These are phyloP conservation scores for Eptatretus atami DNA, from an alignment of 2,797 vertebrate genomes.

Conservation along the genomic window DNA sequence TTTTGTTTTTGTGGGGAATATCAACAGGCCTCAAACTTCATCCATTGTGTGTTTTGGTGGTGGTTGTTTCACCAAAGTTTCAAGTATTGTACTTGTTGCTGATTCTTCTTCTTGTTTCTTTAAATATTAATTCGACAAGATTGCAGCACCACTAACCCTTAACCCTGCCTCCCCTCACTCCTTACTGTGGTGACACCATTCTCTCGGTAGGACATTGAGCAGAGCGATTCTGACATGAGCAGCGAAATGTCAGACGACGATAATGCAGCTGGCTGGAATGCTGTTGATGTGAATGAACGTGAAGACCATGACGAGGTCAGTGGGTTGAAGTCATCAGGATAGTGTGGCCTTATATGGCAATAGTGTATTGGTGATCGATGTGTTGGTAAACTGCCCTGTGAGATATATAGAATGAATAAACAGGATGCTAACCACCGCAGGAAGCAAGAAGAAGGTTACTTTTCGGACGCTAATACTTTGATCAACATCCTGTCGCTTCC, in stretches of 20 bases:
- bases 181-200: background rate
- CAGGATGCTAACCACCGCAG: background rate
- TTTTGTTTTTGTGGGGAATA: too few relatives aligned
- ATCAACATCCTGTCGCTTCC: background rate
- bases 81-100: too few relatives aligned
- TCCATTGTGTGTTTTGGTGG: too few relatives aligned
- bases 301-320: conserved; percentile 36
- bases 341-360: too few relatives aligned
- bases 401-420: too few relatives aligned
- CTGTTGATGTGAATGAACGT: conserved; percentile 49
- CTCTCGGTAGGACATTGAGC: conserved; percentile 35
- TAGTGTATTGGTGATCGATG: too few relatives aligned
- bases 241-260: conserved; percentile 34
- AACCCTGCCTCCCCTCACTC: background rate
- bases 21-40: too few relatives aligned
- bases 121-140: too few relatives aligned
- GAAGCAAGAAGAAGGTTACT: background rate
- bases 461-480: background rate
- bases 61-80: too few relatives aligned
- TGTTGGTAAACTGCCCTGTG: too few relatives aligned
- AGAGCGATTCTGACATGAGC: conserved; percentile 25
- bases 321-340: background rate
- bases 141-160: background rate
- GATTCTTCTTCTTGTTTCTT: too few relatives aligned
- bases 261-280: conserved; percentile 62